Conservation (phyloP, 2,113 vertebrate genomes). For the Neotoma lepida region DNA sequence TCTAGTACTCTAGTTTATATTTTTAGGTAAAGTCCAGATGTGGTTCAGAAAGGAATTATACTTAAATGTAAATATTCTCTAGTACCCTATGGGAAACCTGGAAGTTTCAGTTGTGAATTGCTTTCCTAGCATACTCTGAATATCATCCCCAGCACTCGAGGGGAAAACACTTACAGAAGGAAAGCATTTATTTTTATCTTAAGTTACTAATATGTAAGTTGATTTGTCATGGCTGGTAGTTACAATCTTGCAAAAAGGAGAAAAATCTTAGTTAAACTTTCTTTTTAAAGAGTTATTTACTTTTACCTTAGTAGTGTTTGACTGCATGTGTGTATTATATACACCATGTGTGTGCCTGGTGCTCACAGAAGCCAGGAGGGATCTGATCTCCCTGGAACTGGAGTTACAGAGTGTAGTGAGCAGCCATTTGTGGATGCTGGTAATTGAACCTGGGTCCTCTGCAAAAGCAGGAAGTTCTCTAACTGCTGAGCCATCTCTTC, state of each 20-base stretch:
- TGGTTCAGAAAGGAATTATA: slow-evolving; percentile 42
- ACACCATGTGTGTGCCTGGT: not conserved
- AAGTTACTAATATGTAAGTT: slow-evolving; percentile 22
- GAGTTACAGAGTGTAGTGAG: not conserved
- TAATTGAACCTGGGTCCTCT: not conserved
- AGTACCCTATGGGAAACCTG: not conserved
- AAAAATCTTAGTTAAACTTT: not conserved
- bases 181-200: slow-evolving; percentile 51
- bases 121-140: not conserved
- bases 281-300: not conserved
- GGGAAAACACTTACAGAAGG: not conserved
- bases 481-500: not conserved
- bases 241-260: slow-evolving; percentile 23
- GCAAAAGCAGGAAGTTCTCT: not conserved
- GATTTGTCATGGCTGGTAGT: slow-evolving; percentile 2
- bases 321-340: not conserved
- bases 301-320: not conserved
- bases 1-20: slow-evolving; percentile 7
- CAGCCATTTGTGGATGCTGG: not conserved
- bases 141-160: not conserved
- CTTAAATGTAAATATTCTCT: not conserved
- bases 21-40: slow-evolving; percentile 40
- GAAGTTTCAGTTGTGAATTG: not conserved
- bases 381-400: not conserved
- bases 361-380: not conserved